Conservation (phyloP, 2,113 vertebrate species). For the Onychostoma macrolepis region DNA sequence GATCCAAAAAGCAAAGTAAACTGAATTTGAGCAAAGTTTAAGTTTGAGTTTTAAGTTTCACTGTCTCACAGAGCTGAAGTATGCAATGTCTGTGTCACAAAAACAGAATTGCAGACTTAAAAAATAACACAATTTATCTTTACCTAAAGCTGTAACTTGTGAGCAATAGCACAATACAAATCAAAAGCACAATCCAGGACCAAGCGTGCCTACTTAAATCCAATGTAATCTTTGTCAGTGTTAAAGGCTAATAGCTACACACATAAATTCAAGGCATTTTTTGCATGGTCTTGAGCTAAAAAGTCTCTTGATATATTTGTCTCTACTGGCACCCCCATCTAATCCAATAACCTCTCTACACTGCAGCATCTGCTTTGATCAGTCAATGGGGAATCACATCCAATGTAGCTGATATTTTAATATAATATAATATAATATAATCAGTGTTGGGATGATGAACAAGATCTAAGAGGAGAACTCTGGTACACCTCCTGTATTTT, state of each 20-base stretch:
- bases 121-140: background rate
- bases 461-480: conserved; percentile 28
- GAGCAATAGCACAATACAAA: background rate
- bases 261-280: background rate
- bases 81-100: background rate
- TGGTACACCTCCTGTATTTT: conserved; percentile 35
- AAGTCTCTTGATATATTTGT: conserved; percentile 48
- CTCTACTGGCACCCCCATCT: conserved; percentile 40
- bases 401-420: conserved; percentile 59
- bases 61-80: background rate
- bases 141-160: background rate
- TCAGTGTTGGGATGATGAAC: conserved; percentile 34
- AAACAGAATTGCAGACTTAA: background rate
- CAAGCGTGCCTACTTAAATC: background rate
- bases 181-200: background rate
- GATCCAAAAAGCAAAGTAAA: background rate
- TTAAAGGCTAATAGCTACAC: background rate
- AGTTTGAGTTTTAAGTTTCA: background rate
- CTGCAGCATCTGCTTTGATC: conserved; percentile 49
- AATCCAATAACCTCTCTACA: conserved; percentile 50
- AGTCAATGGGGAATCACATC: conserved; percentile 58
- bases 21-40: background rate
- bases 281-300: conserved; percentile 29
- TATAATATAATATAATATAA: conserved; percentile 57
- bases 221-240: background rate